phyloP scores from a whole-genome alignment of 1,140 invertebrate genomes.

The Anadara kagoshimensis region DNA sequence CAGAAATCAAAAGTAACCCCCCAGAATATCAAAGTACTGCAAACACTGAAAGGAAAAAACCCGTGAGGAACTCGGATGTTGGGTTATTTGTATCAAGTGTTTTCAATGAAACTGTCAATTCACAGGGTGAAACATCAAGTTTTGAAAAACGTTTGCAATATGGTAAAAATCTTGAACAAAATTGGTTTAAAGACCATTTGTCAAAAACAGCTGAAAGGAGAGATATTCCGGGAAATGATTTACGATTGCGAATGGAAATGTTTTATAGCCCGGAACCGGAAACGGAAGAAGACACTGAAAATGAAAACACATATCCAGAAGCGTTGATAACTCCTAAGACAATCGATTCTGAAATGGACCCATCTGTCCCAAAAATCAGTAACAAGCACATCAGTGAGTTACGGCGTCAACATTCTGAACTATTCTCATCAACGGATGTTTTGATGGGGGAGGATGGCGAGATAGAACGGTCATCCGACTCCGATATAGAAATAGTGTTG shows the following conservation, averaged over 20 bases:
- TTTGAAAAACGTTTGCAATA: slow-evolving; percentile 26
- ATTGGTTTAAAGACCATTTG: slow-evolving; percentile 24
- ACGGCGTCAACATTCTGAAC: background rate
- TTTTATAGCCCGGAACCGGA: slow-evolving; percentile 27
- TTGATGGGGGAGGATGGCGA: slow-evolving; percentile 27
- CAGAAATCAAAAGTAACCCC: no score
- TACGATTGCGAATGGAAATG: slow-evolving; percentile 13
- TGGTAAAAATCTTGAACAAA: slow-evolving; percentile 33
- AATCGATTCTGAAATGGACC: background rate
- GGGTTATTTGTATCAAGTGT: no score
- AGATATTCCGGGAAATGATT: background rate
- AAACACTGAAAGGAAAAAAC: no score
- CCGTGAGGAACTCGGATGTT: no score
- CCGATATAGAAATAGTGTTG: slow-evolving; percentile 26
- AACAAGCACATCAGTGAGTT: background rate
- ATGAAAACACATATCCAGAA: background rate
- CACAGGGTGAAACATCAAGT: no score
- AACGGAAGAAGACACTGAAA: background rate
- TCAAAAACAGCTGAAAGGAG: slow-evolving; percentile 4
- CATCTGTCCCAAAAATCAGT: background rate
- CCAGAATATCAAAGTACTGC: no score
- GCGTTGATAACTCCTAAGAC: background rate
- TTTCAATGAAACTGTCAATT: no score
- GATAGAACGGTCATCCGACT: slow-evolving; percentile 7
- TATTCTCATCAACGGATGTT: slow-evolving; percentile 30